Base-by-base conservation (phyloP, 2,888 invertebrate genomes). In the Embidobia sp. region DNA sequence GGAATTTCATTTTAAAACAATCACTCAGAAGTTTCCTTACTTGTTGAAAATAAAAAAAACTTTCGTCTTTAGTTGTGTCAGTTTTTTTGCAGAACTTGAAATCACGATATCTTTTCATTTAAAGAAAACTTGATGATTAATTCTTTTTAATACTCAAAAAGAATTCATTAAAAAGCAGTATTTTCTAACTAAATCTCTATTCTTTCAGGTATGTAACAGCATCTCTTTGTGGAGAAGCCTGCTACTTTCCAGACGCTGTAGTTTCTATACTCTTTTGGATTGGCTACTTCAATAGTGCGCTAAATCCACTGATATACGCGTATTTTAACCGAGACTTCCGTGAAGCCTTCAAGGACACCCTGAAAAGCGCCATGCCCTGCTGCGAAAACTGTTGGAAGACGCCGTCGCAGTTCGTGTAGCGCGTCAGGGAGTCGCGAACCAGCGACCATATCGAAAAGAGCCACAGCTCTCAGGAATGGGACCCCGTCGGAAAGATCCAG, bases 321-420 rank as follows among this genome's bases (percentile, higher is more conserved):
- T 97, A 97, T 90, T 98, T 97, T 91, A 98, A 98, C 90, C 93
- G 97, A 37, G 98, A 99, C 90, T 98, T 99, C 90, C 94, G 98
- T 88, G 96, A 97, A 90, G 98, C 98, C 75, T 98, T 98, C 91
- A 96, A 96, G 90, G 96, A 96, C 89, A 97, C 97, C 31, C 91
- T 97, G 79, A 93, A 95, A 90, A 95, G 95, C 88, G 94, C 95
- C 16, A 91, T 97, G 86, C 98, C 95, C 63, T 95, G 95, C 92
- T 95, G 95, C 86, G 93, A 94, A 88, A 91, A 91, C 74, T 94
- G 94, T 83, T 94, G 94, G 93, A 94, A 94, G 85, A 93, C 93
- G 80, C 92, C 93, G 0, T 90, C 91, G 26, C 91, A 92, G 82
- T 92, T 91, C 57, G 92, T 94, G 92, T 90, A 92, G 87, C 87